Base-by-base conservation (phyloP, 1,140 invertebrate species). In the Zeugodacus cucurbitae region DNA sequence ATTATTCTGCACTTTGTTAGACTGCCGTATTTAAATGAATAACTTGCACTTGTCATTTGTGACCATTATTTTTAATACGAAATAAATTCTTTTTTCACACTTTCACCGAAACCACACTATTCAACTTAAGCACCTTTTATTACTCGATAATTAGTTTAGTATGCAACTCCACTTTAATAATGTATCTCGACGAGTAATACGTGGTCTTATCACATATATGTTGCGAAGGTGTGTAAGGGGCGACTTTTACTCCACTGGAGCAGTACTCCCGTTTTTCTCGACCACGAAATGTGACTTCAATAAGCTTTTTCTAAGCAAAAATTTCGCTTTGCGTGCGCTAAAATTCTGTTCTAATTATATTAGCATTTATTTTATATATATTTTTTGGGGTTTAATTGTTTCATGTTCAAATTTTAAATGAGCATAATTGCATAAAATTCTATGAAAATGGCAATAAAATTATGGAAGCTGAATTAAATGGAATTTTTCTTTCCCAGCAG, bases 401-500 rank as follows among this genome's bases (percentile, higher is more conserved):
- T 58, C 86, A 87, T 87, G n/a, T 48, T 20, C 59, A 22, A 22
- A 20, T 8, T 87, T 32, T 44, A 57, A 87, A 58, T 32, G 32
- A 87, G 10, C 54, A 87, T 87, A 87, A 32, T 87, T n/a, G 86
- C 54, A 87, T 87, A 59, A 58, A 87, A 59, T 59, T 87, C n/a
- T 48, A 64, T 64, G 20, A 87, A 87, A 59, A 87, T 59, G 37
- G 86, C 82, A 59, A 54, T 59, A 22, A 87, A 59, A 59, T 87
- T 64, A 87, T 87, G 86, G 59, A 87, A 87, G 54, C 59, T 34
- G 86, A 87, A 87, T 59, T 34, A 64, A 59, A 34, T 34, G 48
- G 59, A 58, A 87, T 59, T 57, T 37, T 87, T 87, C 37, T 87
- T 86, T 87, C 86, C n/a, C 57, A 58, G 57, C 32, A 44, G 86